Base-by-base conservation (phyloP, 2,888 invertebrate genomes). In the Pseudolycoriella hygida region DNA sequence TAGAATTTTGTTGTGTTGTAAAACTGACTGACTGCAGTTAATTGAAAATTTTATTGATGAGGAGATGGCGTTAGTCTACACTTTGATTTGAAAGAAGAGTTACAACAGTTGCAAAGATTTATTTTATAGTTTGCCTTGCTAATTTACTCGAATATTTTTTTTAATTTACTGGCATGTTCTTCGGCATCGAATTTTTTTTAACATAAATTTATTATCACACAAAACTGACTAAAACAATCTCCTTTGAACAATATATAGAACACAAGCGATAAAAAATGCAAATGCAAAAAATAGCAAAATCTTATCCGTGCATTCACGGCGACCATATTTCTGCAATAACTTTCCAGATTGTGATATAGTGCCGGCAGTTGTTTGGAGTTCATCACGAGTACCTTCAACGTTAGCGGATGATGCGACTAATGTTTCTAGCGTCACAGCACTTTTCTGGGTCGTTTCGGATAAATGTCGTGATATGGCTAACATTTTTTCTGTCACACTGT, bases 271-370 rank as follows among this genome's bases (percentile, higher is more conserved):
- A 61, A 92, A 92, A 67, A 93, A 86, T 3, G 78, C 72, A 62
- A 92, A 84, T 48, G 89, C 88, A 57, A 92, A 78, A 53, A 82
- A 77, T 59, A 90, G 74, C 8, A 97, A 71, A 47, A 93, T 76
- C 71, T 93, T 94, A 60, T 97, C 96, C 0, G 96, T 97, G 51
- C 90, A 81, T 67, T 97, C 96, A 32, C 96, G 71, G 45, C 94
- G 70, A 3, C 89, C 89, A 60, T 94, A 96, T 67, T 96, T 97
- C 46, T 88, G 88, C 40, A 97, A 67, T 8, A 97, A 69, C 62
- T 90, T 92, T 51, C 87, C 83, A 0, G 93, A 90, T 58, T 88
- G 90, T 19, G 80, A 73, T 53, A 94, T 90, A 18, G 82, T 80
- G 50, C 87, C 83, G 2, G 87, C 85, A 50, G 93, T 92, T 52